A percentile compares a stretch with the other conserved stretches of the same genome.
These are phyloP conservation scores for Entomobrya proxima DNA, from an alignment of 2,888 invertebrate genomes.

Conservation along the genomic window DNA sequence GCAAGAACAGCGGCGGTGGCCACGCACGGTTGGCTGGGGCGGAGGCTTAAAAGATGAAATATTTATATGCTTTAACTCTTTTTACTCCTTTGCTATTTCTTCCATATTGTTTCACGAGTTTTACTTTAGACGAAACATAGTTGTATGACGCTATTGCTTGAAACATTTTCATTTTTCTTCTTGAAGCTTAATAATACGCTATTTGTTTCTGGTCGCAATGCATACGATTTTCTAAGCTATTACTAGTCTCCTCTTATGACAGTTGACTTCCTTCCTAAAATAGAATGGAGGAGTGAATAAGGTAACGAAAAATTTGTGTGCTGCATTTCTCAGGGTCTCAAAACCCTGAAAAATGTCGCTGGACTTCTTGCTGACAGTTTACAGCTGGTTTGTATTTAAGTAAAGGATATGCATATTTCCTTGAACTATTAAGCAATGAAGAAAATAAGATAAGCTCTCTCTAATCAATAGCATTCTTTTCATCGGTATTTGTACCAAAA, in stretches of 20 bases:
- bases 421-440: background rate
- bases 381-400: slow-evolving; percentile 13
- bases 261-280: slow-evolving; percentile 54
- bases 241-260: no score
- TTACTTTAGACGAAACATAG: background rate
- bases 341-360: slow-evolving; percentile 46
- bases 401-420: background rate
- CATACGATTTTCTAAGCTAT: no score
- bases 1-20: slow-evolving; percentile 55
- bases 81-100: background rate
- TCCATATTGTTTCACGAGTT: background rate
- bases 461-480: background rate
- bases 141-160: background rate
- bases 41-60: slow-evolving; percentile 65
- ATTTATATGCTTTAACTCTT: slow-evolving; percentile 67
- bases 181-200: background rate
- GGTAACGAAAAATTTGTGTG: background rate
- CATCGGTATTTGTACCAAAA: background rate
- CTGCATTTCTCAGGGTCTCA: background rate
- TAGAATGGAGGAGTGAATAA: slow-evolving; percentile 5
- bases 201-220: no score
- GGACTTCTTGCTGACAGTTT: slow-evolving; percentile 4
- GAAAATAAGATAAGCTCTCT: background rate
- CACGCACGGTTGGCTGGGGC: slow-evolving; percentile 66
- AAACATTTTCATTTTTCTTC: background rate